phyloP scores from a whole-genome alignment of 1,140 invertebrate species.

The Drusus annulatus region DNA sequence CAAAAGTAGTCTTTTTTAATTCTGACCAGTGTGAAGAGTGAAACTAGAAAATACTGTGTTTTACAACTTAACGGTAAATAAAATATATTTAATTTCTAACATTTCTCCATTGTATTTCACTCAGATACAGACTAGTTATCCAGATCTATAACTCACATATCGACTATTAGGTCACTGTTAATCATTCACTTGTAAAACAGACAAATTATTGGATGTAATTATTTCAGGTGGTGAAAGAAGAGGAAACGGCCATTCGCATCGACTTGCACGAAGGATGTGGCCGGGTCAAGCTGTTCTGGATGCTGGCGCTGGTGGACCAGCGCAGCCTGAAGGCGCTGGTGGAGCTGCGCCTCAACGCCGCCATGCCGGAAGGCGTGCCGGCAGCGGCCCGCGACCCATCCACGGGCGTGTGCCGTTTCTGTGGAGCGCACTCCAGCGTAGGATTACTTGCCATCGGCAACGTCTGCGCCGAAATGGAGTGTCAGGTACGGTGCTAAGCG shows the following conservation, averaged over 20 bases:
- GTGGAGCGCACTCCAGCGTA: constrained; percentile 86
- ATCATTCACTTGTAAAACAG: too few relatives aligned
- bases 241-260: constrained; percentile 94
- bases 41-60: too few relatives aligned
- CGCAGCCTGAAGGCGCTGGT: constrained; percentile 94
- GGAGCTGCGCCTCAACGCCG: constrained; percentile 82
- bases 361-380: constrained; percentile 27
- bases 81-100: too few relatives aligned
- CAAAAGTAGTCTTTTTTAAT: too few relatives aligned
- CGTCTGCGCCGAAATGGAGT: constrained; percentile 94
- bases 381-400: constrained; percentile 61
- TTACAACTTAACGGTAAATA: too few relatives aligned
- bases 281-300: constrained; percentile 95
- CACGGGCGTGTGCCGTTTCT: constrained; percentile 92
- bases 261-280: constrained; percentile 97
- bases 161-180: too few relatives aligned
- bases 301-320: constrained; percentile 92
- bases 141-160: too few relatives aligned
- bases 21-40: too few relatives aligned
- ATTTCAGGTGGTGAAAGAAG: constrained; percentile 89
- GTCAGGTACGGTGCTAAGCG: constrained; percentile 78
- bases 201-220: too few relatives aligned
- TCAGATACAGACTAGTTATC: too few relatives aligned
- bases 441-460: constrained; percentile 93
- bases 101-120: too few relatives aligned